phyloP scores from a whole-genome alignment of 2,113 vertebrate genomes.

The Oncorhynchus clarkii region DNA sequence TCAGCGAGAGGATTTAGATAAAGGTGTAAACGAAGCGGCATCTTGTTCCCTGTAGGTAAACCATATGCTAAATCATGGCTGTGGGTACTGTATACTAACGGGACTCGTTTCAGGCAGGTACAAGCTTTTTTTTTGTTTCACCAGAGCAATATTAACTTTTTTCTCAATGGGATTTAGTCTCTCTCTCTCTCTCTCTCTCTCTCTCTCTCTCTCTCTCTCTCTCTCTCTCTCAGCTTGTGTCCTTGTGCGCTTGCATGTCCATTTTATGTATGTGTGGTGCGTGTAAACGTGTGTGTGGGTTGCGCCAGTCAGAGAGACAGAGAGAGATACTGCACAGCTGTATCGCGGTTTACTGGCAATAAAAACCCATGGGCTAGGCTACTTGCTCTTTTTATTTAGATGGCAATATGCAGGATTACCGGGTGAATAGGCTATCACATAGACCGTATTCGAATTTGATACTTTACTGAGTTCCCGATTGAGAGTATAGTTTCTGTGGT shows the following conservation, averaged over 20 bases:
- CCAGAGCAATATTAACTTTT: constrained; percentile 32
- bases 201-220: not conserved
- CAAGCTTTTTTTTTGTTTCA: constrained; percentile 30
- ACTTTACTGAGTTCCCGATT: too few relatives aligned
- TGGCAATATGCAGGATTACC: too few relatives aligned
- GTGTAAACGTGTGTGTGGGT: not conserved
- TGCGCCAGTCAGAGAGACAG: not conserved
- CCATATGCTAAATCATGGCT: constrained; percentile 40
- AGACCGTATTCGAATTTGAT: too few relatives aligned
- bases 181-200: not conserved
- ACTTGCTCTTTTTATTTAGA: too few relatives aligned
- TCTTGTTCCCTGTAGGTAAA: constrained; percentile 48
- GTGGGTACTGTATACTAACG: constrained; percentile 5
- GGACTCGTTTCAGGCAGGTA: constrained; percentile 15
- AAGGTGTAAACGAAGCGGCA: constrained; percentile 60
- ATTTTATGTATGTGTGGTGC: not conserved
- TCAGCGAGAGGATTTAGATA: constrained; percentile 63
- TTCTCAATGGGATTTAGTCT: not conserved
- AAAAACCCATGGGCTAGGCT: too few relatives aligned
- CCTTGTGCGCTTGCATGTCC: not conserved
- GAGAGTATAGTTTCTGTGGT: too few relatives aligned
- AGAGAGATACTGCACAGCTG: not conserved
- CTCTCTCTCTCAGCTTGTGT: not conserved
- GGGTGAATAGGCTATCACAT: too few relatives aligned
- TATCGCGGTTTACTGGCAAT: not conserved